Base-by-base conservation (phyloP, 2,113 vertebrate species). In the Cervus canadensis region DNA sequence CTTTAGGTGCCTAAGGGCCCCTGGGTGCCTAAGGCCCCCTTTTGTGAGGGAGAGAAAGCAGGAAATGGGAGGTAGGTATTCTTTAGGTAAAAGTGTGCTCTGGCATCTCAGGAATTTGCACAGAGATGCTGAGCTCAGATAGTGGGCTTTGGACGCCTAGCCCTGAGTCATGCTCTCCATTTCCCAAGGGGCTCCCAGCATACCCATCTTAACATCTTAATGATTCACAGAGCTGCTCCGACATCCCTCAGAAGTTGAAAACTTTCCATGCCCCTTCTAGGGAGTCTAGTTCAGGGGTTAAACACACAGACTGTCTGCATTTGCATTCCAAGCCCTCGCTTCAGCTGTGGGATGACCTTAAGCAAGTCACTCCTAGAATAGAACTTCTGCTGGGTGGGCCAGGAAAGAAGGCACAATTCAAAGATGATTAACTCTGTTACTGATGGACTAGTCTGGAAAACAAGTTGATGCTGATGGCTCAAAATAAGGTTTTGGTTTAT, bases 51-150 rank as follows among this genome's bases (percentile, higher is more conserved):
- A 11, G 13, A 6, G 30, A 17, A 71, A 50, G 10, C 0, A 2
- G 33, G 87, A 36, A 87, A 15, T 0, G 4, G 16, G 43, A 84
- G 62, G n/a, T 1, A 1, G 36, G 33, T 36, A 93, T 40, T 50
- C 74, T 59, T 10, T 78, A 89, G 87, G 25, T 88, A 19, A 89
- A n/a, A 96, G 91, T 76, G 59, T 60, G 23, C 86, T 85, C 87
- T 2, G 71, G 94, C 40, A 95, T 97, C 85, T 92, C 60, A 52
- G 94, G 89, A 92, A 96, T 91, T 60, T 33, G 13, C 23, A 48
- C 19, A 85, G 6, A 74, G 43, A 56, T n/a, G 54, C 56, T 92
- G 36, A 59, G 30, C 40, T 78, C 33, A 30, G 40, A 87, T 8
- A 82, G 23, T 30, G 11, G 26, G 11, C 52, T 33, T 59, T n/a